phyloP scores from a whole-genome alignment of 1,140 invertebrate species.

The Drosophila nikananu region DNA sequence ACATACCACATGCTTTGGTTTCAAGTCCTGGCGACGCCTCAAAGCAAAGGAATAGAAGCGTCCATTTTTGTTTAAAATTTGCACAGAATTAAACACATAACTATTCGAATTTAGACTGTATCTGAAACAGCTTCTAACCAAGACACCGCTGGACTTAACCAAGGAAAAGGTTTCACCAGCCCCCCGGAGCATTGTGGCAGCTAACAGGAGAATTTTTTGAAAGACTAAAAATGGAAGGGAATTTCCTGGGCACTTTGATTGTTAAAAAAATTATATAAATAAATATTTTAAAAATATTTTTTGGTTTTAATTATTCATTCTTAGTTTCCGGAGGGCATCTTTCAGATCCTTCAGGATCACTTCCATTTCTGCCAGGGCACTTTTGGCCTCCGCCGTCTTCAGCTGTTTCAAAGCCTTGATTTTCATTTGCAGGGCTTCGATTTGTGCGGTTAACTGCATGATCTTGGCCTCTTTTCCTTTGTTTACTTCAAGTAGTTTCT shows the following conservation, averaged over 20 bases:
- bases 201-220: neutral
- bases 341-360: constrained; percentile 13
- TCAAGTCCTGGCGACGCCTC: neutral
- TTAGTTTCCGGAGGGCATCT: constrained; percentile 14
- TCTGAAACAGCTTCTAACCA: neutral
- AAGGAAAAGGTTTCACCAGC: neutral
- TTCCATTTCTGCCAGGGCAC: constrained; percentile 1
- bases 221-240: neutral
- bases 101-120: too few relatives aligned
- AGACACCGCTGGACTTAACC: neutral
- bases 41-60: neutral
- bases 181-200: constrained; percentile 10
- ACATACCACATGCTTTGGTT: neutral
- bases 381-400: neutral
- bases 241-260: neutral
- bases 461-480: constrained; percentile 30
- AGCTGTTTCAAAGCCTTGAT: constrained; percentile 12
- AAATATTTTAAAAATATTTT: neutral
- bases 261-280: too few relatives aligned
- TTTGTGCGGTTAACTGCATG: constrained; percentile 24
- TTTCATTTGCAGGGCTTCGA: constrained; percentile 15
- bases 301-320: constrained; percentile 10
- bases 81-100: neutral
- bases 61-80: neutral
- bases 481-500: constrained; percentile 21